Conservation (phyloP, 2,797 vertebrate species). For the Varecia variegata region DNA sequence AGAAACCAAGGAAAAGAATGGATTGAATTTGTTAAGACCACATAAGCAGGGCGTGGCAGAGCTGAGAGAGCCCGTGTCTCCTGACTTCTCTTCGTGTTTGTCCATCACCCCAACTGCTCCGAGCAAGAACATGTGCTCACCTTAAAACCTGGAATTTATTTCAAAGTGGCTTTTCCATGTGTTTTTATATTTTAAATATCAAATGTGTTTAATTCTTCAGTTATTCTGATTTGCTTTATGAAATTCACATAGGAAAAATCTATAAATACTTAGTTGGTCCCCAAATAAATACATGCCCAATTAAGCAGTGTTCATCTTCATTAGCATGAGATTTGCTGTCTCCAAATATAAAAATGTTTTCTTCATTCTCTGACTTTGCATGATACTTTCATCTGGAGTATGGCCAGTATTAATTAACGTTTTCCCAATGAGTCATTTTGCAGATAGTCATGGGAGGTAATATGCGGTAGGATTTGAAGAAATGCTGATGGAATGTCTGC, state of each 20-base stretch:
- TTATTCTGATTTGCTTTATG: not conserved
- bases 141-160: not conserved
- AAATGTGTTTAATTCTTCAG: not conserved
- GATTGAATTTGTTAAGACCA: not conserved
- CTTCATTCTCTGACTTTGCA: not conserved
- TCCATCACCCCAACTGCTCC: no score
- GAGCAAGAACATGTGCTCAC: fast-evolving
- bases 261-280: not conserved
- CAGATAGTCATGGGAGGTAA: not conserved
- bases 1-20: not conserved
- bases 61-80: fast-evolving
- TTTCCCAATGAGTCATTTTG: not conserved
- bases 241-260: not conserved
- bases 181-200: not conserved
- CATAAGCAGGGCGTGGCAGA: not conserved
- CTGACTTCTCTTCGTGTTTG: not conserved
- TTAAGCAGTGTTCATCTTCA: not conserved
- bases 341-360: not conserved
- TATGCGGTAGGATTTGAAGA: not conserved
- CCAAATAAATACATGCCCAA: not conserved
- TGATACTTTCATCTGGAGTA: not conserved
- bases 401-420: not conserved
- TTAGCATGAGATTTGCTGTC: not conserved
- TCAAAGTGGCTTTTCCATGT: not conserved
- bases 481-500: not conserved